phyloP scores from a whole-genome alignment of 2,888 invertebrate species.

The Tetragonula carbonaria region DNA sequence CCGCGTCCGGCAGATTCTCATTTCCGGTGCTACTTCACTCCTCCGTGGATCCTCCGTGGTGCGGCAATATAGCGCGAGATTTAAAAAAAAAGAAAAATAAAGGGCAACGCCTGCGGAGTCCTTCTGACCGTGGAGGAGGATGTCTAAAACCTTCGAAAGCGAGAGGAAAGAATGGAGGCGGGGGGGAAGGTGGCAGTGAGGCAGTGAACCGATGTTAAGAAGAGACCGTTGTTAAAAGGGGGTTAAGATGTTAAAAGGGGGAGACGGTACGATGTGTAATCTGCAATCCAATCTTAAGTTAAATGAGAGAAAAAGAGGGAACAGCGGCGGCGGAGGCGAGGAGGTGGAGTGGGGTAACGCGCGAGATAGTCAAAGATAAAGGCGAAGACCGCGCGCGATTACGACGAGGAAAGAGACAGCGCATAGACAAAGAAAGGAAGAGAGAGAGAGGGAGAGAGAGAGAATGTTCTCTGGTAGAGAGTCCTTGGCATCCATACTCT shows the following conservation, averaged over 20 bases:
- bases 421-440: background rate
- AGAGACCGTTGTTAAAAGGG: conserved; percentile 36
- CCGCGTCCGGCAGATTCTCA: conserved; percentile 57
- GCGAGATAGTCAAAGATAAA: conserved; percentile 52
- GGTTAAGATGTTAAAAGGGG: conserved; percentile 40
- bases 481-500: conserved; percentile 67
- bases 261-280: conserved; percentile 72
- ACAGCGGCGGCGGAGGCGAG: conserved; percentile 1
- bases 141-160: background rate
- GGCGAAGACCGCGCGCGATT: conserved; percentile 55
- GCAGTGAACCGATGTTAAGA: conserved; percentile 64
- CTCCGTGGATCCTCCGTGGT: conserved; percentile 16
- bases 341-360: conserved; percentile 8
- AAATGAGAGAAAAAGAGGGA: conserved; percentile 69
- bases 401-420: conserved; percentile 49
- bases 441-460: background rate
- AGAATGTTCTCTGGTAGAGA: conserved; percentile 59
- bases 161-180: conserved; percentile 35
- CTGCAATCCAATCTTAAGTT: conserved; percentile 77
- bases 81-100: conserved; percentile 48
- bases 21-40: conserved; percentile 65
- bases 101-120: conserved; percentile 50
- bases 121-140: background rate
- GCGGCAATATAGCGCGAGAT: background rate
- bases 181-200: conserved; percentile 26